Evolutionary conservation across 2,113 vertebrate species (phyloP).

Genomic region (Thryonomys swinderianus): DNA sequence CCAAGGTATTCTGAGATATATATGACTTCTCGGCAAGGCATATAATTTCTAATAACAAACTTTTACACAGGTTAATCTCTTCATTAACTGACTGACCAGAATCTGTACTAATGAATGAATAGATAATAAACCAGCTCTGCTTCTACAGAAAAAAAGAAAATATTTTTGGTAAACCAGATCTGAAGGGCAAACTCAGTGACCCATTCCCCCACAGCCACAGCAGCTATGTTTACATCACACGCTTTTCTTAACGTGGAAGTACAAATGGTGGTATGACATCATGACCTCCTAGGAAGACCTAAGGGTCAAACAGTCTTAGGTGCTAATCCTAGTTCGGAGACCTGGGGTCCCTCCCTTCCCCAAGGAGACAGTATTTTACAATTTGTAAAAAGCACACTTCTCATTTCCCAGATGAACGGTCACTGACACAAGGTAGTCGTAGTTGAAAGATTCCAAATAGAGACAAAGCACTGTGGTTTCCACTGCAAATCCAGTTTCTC

Average conservation of each 20-base stretch:
- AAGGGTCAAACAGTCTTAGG: background rate
- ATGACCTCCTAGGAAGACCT: background rate
- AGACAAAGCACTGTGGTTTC: background rate
- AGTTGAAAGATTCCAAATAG: background rate
- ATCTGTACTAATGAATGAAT: background rate
- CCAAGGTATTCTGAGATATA: background rate
- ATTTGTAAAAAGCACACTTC: background rate
- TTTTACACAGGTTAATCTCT: background rate
- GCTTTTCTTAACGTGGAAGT: background rate
- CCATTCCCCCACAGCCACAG: background rate
- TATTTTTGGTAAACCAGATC: background rate
- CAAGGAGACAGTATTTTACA: background rate
- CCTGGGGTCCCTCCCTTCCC: background rate
- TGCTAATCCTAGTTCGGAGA: background rate
- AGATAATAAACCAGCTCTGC: background rate
- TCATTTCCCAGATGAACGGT: background rate
- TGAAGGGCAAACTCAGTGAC: background rate
- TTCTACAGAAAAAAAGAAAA: background rate
- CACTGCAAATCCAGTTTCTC: background rate
- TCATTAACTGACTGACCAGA: background rate
- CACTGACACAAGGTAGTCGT: background rate
- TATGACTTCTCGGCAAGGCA: background rate
- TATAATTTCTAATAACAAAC: background rate
- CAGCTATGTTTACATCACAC: background rate
- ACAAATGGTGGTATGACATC: background rate